Evolutionary conservation across 2,113 vertebrate genomes (phyloP), one percentile per base, ranked within the genome.

Genomic region (Vanacampus margaritifer): DNA sequence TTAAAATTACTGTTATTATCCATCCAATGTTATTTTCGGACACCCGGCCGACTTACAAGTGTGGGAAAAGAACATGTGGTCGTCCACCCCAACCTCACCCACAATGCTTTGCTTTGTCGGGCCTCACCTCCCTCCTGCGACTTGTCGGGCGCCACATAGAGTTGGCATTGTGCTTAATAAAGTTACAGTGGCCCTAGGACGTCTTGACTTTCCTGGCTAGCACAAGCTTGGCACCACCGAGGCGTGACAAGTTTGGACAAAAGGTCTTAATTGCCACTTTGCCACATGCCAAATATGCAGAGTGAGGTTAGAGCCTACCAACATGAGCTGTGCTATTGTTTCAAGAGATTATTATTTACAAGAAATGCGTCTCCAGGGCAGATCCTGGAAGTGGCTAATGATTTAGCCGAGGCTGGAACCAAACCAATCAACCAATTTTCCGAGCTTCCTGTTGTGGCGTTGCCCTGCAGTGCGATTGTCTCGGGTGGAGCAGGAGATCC

Each of bases 61-160:
- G 86, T 90, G 85, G 85, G 90, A 90, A 90, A 80, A 71, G 80
- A 87, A 81, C 87, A 88, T 92, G 85, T 88, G 89, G 84, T 81
- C 84, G 60, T 79, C 71, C 65, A 60, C 73, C 72, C 67, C 56
- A 75, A 71, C 69, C 74, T 73, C 69, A 72, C 59, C 79, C 75
- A 90, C 86, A 89, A 87, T 86, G 78, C 45, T 48, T 17, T 28
- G 68, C 87, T 86, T 92, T 93, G 89, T 92, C 83, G 67, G 68
- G 62, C 39, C 59, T 77, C 78, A 71, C 70, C 73, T 84, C 79
- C 84, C 79, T 76, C 54, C 81, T 75, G 78, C 69, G 68, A 71
- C 67, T 76, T 79, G 59, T 73, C 72, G 69, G 78, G 81, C 26
- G 37, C 76, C 64, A 78, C 76, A 89, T 88, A 91, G 88, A 75